A percentile compares a stretch with the other conserved stretches of the same genome.
Evolutionary conservation across 2,888 invertebrate genomes (phyloP).

Genomic region (Neoitamus cyanurus): DNA sequence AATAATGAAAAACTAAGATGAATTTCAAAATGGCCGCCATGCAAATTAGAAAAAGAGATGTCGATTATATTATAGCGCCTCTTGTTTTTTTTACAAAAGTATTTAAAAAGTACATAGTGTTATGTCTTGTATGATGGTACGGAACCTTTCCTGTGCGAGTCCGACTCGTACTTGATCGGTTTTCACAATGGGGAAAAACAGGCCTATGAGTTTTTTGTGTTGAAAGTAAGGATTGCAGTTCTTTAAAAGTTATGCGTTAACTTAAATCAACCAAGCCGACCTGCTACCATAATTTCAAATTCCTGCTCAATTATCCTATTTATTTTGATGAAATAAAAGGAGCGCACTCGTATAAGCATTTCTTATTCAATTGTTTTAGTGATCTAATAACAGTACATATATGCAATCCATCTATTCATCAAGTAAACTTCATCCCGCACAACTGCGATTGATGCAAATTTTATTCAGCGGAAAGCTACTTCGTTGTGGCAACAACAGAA

Average conservation of each 20-base stretch:
- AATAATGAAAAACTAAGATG: too few species aligned
- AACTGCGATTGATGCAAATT: background rate
- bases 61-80: too few species aligned
- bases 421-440: background rate
- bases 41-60: too few species aligned
- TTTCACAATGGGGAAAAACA: too few species aligned
- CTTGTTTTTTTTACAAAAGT: too few species aligned
- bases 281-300: background rate
- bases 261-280: background rate
- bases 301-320: background rate
- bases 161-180: too few species aligned
- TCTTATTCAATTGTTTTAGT: background rate
- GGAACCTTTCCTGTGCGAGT: too few species aligned
- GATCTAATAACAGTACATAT: background rate
- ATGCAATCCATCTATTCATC: background rate
- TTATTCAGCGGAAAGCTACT: background rate
- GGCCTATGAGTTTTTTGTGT: too few species aligned
- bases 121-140: too few species aligned
- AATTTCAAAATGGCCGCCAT: too few species aligned
- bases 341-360: background rate
- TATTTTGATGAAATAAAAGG: background rate
- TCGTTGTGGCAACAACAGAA: background rate
- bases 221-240: background rate
- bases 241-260: too few species aligned
- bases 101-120: too few species aligned